phyloP scores from a whole-genome alignment of 2,888 invertebrate genomes.

The Calameuta filiformis region DNA sequence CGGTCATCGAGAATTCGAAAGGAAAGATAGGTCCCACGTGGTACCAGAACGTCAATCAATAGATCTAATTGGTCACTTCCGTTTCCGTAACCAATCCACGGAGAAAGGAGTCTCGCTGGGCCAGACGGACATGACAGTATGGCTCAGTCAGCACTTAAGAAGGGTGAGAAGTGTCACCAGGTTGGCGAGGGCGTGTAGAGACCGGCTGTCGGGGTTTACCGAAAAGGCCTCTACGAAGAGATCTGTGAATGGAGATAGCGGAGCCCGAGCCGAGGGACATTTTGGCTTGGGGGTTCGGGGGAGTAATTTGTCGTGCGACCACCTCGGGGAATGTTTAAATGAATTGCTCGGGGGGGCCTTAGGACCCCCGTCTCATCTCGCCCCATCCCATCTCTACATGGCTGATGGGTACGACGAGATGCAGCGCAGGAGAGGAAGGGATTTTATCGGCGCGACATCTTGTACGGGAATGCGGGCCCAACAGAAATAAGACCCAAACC shows the following conservation, averaged over 20 bases:
- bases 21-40: not conserved
- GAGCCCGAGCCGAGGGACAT: slow-evolving; percentile 25
- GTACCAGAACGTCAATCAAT: not conserved
- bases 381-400: not conserved
- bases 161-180: slow-evolving; percentile 55
- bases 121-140: not conserved
- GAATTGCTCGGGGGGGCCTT: slow-evolving; percentile 58
- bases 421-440: slow-evolving; percentile 32
- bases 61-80: not conserved
- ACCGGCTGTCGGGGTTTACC: not conserved
- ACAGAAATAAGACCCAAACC: slow-evolving; percentile 50
- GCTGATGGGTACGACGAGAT: slow-evolving; percentile 16
- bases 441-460: slow-evolving; percentile 66
- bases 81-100: not conserved
- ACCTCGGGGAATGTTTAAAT: slow-evolving; percentile 66
- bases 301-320: slow-evolving; percentile 67
- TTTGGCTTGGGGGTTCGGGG: slow-evolving; percentile 54
- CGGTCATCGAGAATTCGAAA: not conserved
- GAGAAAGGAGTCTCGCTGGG: not conserved
- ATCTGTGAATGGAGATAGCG: slow-evolving; percentile 62
- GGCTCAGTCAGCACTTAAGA: slow-evolving; percentile 35
- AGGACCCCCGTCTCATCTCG: slow-evolving; percentile 10
- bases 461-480: slow-evolving; percentile 65
- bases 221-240: slow-evolving; percentile 29
- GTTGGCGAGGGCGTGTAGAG: slow-evolving; percentile 33